Percentiles rank a stretch among this genome's conserved stretches.
Evolutionary conservation across 1,140 invertebrate species (phyloP).

Genomic region (Helicoverpa armigera): DNA sequence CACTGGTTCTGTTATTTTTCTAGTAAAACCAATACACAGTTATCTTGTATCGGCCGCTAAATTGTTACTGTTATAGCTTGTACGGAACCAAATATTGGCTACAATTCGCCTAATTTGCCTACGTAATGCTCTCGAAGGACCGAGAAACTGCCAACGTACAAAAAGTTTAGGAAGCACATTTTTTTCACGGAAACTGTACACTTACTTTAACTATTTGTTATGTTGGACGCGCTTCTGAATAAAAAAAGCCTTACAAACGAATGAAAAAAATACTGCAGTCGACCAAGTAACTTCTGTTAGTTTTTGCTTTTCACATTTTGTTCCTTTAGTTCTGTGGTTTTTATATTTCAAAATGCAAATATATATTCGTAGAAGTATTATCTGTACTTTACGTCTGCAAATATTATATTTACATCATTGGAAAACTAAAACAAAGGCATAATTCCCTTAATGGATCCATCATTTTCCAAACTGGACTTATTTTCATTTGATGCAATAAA

Average conservation of each 20-base stretch:
- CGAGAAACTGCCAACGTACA: background rate
- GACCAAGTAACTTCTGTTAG: background rate
- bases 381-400: too few relatives aligned
- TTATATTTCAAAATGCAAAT: background rate
- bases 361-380: background rate
- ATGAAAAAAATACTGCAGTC: background rate
- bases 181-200: slow-evolving; percentile 7
- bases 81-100: slow-evolving; percentile 2
- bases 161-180: slow-evolving; percentile 14
- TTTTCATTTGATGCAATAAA: too few relatives aligned
- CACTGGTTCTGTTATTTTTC: background rate
- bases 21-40: background rate
- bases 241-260: background rate
- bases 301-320: background rate
- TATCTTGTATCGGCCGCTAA: slow-evolving; percentile 6
- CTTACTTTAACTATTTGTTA: slow-evolving; percentile 7
- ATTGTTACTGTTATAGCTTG: background rate
- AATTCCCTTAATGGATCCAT: too few relatives aligned
- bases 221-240: background rate
- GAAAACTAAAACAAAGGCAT: too few relatives aligned
- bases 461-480: too few relatives aligned
- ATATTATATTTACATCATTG: too few relatives aligned
- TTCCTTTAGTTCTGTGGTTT: background rate
- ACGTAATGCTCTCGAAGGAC: background rate
- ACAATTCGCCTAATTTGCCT: background rate